These are phyloP conservation scores for Heterocephalus glaber DNA, from an alignment of 2,113 vertebrate genomes.

Conservation along the genomic window DNA sequence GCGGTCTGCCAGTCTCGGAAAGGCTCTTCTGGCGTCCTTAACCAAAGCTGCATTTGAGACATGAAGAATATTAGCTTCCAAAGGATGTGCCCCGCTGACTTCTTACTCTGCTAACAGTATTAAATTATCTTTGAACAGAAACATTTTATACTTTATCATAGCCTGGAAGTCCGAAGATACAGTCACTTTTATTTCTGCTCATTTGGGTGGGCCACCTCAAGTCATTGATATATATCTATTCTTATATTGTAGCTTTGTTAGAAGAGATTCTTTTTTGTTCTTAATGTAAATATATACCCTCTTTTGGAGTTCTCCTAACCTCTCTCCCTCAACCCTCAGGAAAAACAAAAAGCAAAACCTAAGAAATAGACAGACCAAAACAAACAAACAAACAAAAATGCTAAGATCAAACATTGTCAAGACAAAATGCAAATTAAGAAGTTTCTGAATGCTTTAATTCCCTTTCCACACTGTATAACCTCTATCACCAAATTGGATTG, in stretches of 20 bases:
- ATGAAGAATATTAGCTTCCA: constrained; percentile 66
- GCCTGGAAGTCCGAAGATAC: constrained; percentile 57
- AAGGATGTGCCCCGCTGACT: constrained; percentile 66
- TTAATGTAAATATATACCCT: constrained; percentile 17
- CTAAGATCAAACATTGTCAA: neutral
- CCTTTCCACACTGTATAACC: neutral
- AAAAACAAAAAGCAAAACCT: neutral
- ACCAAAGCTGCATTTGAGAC: constrained; percentile 57
- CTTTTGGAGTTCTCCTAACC: neutral
- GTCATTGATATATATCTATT: constrained; percentile 48
- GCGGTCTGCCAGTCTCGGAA: constrained; percentile 18
- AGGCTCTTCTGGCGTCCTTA: constrained; percentile 60
- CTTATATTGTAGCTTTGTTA: constrained; percentile 21
- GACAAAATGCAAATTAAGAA: constrained; percentile 16
- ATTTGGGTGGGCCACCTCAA: constrained; percentile 55
- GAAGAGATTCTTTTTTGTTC: constrained; percentile 59
- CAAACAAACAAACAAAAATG: neutral
- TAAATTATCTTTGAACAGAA: constrained; percentile 74
- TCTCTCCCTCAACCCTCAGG: neutral
- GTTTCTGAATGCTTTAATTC: constrained; percentile 47
- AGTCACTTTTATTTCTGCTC: constrained; percentile 74
- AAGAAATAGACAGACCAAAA: neutral
- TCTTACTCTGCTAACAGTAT: constrained; percentile 64
- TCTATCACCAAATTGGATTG: neutral
- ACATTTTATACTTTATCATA: constrained; percentile 68